A percentile compares a stretch with the other conserved stretches of the same genome.
These are phyloP conservation scores for Diorhabda elongata DNA, from an alignment of 1,140 invertebrate species.

Conservation along the genomic window DNA sequence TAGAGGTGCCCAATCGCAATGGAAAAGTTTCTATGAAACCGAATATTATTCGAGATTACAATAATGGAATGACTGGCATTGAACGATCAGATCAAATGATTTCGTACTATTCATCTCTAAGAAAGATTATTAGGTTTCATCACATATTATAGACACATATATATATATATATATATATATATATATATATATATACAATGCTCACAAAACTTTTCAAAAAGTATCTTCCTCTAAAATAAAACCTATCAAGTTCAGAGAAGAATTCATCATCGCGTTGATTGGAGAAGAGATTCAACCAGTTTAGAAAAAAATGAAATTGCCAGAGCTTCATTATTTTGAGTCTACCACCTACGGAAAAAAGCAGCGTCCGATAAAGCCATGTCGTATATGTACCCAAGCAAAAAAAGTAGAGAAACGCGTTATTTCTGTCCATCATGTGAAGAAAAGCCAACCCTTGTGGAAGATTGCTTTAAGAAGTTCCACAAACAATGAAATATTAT, in stretches of 20 bases:
- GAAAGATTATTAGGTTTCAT: too few species aligned
- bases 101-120: too few species aligned
- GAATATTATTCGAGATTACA: too few species aligned
- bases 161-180: too few species aligned
- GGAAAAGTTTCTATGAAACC: too few species aligned
- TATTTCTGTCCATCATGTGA: conserved; percentile 19
- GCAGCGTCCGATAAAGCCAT: conserved; percentile 6
- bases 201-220: background rate
- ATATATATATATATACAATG: too few species aligned
- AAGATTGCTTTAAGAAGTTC: conserved; percentile 18
- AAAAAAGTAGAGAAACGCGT: conserved; percentile 21
- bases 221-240: background rate
- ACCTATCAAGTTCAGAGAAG: background rate
- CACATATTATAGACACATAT: too few species aligned
- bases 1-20: too few species aligned
- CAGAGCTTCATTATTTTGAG: conserved; percentile 1
- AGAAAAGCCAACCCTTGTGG: conserved; percentile 20
- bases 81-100: too few species aligned
- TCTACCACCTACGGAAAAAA: conserved; percentile 11
- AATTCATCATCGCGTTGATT: conserved; percentile 5
- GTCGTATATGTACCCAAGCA: conserved; percentile 15
- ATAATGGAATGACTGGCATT: too few species aligned
- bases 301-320: conserved; percentile 7
- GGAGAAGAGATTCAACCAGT: background rate
- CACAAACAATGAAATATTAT: conserved; percentile 16